phyloP scores from a whole-genome alignment of 2,888 invertebrate species.

The Pherbina coryleti region DNA sequence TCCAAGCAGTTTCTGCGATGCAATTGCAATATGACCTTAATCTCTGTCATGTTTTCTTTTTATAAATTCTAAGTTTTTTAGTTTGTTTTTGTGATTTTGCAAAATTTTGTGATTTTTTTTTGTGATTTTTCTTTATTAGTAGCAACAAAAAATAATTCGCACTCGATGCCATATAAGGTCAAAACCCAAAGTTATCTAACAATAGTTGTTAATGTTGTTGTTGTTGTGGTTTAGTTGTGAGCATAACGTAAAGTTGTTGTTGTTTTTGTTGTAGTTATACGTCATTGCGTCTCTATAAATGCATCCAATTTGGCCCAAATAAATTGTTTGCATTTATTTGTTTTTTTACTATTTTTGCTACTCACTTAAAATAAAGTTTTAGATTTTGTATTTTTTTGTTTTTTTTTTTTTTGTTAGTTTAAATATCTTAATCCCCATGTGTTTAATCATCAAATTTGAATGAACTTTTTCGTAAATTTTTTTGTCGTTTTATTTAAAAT shows the following conservation, averaged over 20 bases:
- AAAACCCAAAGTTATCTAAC: background rate
- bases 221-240: background rate
- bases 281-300: background rate
- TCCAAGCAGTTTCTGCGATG: background rate
- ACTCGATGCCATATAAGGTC: slow-evolving; percentile 4
- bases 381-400: background rate
- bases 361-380: too few species aligned
- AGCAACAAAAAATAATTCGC: background rate
- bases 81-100: background rate
- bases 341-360: background rate
- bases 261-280: background rate
- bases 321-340: background rate
- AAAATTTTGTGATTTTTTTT: background rate
- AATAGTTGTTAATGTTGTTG: background rate
- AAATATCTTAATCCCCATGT: background rate
- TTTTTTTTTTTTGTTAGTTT: background rate
- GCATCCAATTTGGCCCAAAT: background rate
- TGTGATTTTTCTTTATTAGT: background rate
- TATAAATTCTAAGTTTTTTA: background rate
- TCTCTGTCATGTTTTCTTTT: slow-evolving; percentile 1
- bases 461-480: background rate
- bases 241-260: too few species aligned
- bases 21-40: slow-evolving; percentile 5
- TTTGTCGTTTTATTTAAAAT: background rate
- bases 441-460: background rate